Conservation (phyloP, 1,140 invertebrate species). For the Pseudomyrmex pallidus region DNA sequence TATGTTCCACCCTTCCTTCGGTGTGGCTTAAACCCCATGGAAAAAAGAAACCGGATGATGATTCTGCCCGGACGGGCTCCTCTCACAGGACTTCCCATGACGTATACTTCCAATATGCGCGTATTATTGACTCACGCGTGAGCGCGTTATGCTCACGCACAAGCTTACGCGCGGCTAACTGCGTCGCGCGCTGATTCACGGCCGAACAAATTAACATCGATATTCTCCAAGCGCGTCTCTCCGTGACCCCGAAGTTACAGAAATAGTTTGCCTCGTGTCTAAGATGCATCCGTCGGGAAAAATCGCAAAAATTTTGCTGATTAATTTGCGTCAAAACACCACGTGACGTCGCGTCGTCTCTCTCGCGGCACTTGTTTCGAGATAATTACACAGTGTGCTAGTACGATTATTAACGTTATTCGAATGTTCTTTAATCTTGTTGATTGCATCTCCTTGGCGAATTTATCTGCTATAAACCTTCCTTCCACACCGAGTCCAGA, state of each 20-base stretch:
- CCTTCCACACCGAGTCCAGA: background rate
- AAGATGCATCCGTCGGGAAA: background rate
- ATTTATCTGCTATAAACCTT: background rate
- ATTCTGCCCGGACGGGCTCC: constrained; percentile 66
- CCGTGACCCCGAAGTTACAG: background rate
- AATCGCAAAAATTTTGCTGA: background rate
- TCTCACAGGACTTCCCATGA: constrained; percentile 76
- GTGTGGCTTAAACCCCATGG: constrained; percentile 56
- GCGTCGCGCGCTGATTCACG: constrained; percentile 42
- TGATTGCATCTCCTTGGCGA: too few species aligned
- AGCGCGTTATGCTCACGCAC: constrained; percentile 18
- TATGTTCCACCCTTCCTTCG: constrained; percentile 66
- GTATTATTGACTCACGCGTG: constrained; percentile 63
- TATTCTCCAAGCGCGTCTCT: background rate
- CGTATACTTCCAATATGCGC: constrained; percentile 64
- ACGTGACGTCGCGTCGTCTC: too few species aligned
- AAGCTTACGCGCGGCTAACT: constrained; percentile 27
- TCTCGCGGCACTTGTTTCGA: too few species aligned
- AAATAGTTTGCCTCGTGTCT: background rate
- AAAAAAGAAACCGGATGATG: constrained; percentile 80
- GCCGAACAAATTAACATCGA: constrained; percentile 28
- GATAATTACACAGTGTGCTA: too few species aligned
- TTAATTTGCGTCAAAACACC: background rate
- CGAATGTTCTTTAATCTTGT: too few species aligned
- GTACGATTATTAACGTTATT: too few species aligned